Conservation (phyloP, 2,113 vertebrate species). For the Trematocara nigrifrons region DNA sequence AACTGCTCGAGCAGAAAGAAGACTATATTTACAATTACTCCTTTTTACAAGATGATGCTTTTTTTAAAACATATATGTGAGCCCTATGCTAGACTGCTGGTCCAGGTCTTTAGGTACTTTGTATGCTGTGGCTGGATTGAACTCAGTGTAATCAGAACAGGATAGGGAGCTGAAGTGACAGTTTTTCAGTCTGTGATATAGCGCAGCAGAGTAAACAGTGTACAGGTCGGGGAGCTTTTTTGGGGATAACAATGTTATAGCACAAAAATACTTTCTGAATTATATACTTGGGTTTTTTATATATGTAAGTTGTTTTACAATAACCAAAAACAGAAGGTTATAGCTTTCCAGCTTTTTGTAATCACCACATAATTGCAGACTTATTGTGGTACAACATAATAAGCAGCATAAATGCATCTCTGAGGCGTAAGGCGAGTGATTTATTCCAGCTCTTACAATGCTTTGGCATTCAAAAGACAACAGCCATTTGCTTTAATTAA, state of each 20-base stretch:
- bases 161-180: neutral
- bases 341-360: neutral
- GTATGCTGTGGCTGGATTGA: neutral
- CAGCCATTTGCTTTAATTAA: slow-evolving; percentile 22
- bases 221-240: neutral
- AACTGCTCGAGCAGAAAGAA: neutral
- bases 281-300: neutral
- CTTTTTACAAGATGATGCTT: neutral
- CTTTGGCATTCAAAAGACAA: neutral
- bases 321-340: neutral
- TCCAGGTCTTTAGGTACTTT: neutral
- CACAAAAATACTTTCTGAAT: neutral
- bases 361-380: neutral
- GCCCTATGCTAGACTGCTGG: neutral
- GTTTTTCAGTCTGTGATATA: neutral
- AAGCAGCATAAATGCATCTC: neutral
- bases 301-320: neutral
- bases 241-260: neutral
- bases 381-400: neutral
- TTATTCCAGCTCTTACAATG: neutral
- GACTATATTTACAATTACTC: neutral
- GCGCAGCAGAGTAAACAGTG: neutral
- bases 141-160: neutral
- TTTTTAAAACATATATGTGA: neutral
- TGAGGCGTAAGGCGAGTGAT: neutral